Conservation (phyloP, 1,140 invertebrate genomes). For the Harpegnathos saltator region DNA sequence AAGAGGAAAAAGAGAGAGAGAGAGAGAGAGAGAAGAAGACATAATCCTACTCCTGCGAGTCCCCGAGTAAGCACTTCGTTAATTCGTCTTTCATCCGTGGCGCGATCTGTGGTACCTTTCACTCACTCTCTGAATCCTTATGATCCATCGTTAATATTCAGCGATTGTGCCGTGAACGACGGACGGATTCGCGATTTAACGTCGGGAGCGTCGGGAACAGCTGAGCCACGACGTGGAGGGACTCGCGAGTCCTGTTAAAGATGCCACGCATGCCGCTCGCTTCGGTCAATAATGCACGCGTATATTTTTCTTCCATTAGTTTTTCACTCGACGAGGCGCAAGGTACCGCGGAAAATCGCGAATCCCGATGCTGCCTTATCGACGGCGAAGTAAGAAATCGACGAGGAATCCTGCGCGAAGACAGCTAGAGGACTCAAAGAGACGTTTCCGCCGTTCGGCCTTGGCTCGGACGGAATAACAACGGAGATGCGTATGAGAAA, state of each 20-base stretch:
- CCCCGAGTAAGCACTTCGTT: neutral
- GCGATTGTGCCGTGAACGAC: neutral
- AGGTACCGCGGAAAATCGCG: neutral
- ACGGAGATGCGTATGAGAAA: neutral
- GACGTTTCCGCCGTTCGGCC: constrained; percentile 27
- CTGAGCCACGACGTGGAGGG: neutral
- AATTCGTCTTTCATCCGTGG: constrained; percentile 32
- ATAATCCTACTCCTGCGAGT: neutral
- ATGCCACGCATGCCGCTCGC: neutral
- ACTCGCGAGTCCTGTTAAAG: neutral
- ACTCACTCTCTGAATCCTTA: constrained; percentile 40
- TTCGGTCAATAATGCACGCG: too few relatives aligned
- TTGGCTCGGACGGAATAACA: neutral
- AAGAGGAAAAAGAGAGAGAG: neutral
- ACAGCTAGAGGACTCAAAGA: constrained; percentile 69
- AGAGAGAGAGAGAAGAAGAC: too few relatives aligned
- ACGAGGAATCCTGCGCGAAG: constrained; percentile 51
- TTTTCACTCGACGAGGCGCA: neutral
- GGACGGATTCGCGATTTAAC: neutral
- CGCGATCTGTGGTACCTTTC: constrained; percentile 56
- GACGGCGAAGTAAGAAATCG: constrained; percentile 46
- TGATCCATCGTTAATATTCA: constrained; percentile 42
- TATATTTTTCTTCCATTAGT: neutral
- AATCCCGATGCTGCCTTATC: constrained; percentile 64
- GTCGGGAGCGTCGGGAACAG: neutral